Conservation (phyloP, 2,888 invertebrate genomes). For the Clistopyga incitator region DNA sequence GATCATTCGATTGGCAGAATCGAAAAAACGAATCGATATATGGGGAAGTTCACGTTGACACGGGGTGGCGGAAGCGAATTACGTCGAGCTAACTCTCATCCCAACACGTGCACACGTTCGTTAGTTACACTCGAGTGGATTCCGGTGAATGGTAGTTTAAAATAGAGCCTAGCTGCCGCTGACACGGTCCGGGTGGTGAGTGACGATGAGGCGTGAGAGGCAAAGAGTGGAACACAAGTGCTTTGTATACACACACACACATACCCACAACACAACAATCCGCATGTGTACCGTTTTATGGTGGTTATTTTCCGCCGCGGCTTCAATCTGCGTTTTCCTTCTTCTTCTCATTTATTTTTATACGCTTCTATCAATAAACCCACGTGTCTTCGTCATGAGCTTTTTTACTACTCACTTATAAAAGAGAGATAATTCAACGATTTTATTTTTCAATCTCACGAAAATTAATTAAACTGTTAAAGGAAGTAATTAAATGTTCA, state of each 20-base stretch:
- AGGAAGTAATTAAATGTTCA: too few relatives aligned
- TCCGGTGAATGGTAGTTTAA: constrained; percentile 79
- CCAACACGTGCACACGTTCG: constrained; percentile 70
- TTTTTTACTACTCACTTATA: constrained; percentile 2
- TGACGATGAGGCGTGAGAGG: constrained; percentile 20
- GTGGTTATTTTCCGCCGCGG: constrained; percentile 42
- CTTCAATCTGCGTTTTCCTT: constrained; percentile 22
- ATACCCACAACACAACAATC: not conserved
- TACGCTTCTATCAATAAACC: constrained; percentile 9
- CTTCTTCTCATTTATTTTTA: constrained; percentile 39
- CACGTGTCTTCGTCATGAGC: not conserved
- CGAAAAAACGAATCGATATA: not conserved
- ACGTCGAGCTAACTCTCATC: constrained; percentile 59
- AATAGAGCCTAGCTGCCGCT: constrained; percentile 71
- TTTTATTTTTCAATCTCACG: too few relatives aligned
- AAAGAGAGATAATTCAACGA: not conserved
- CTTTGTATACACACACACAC: constrained; percentile 10
- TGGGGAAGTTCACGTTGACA: not conserved
- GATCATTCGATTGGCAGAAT: constrained; percentile 26
- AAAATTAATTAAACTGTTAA: too few relatives aligned
- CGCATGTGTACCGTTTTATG: constrained; percentile 27
- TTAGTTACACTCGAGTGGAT: constrained; percentile 79
- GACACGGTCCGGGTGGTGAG: constrained; percentile 26
- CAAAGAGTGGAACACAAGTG: constrained; percentile 45
- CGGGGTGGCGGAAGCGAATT: constrained; percentile 59